These are phyloP conservation scores for Trichopoda pennipes DNA, from an alignment of 2,888 invertebrate species.

Conservation along the genomic window DNA sequence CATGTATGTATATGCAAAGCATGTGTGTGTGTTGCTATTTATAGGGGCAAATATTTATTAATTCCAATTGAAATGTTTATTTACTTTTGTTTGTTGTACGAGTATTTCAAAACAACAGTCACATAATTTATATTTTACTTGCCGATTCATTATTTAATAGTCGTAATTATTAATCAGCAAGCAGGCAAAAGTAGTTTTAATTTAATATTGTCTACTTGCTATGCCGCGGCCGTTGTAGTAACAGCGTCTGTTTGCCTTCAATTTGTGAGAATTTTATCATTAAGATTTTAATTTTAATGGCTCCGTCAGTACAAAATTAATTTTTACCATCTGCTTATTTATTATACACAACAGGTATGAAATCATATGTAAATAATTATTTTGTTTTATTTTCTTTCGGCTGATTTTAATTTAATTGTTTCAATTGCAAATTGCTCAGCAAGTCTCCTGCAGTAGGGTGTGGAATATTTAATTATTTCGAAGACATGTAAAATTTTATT, in stretches of 20 bases:
- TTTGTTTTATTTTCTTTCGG: conserved; percentile 15
- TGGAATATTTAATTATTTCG: conserved; percentile 14
- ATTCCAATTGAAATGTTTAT: conserved; percentile 55
- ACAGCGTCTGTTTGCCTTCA: background rate
- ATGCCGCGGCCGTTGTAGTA: background rate
- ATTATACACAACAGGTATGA: conserved; percentile 49
- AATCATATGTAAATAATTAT: conserved; percentile 21
- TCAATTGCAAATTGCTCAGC: conserved; percentile 47
- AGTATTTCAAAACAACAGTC: conserved; percentile 28
- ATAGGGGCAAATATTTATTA: conserved; percentile 14
- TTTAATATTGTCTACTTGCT: background rate
- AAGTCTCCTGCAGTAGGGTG: conserved; percentile 25
- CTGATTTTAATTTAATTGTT: conserved; percentile 56
- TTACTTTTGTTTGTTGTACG: conserved; percentile 26
- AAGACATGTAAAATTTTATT: background rate
- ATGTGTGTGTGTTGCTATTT: background rate
- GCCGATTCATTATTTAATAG: conserved; percentile 28
- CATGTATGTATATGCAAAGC: background rate
- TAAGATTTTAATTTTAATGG: conserved; percentile 53
- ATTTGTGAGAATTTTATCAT: conserved; percentile 10
- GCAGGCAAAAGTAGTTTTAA: conserved; percentile 2
- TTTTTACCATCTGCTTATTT: conserved; percentile 31
- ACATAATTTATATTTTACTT: conserved; percentile 47
- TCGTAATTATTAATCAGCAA: conserved; percentile 21
- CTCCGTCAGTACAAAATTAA: conserved; percentile 41